Conservation (phyloP, 2,888 invertebrate genomes). For the Mimachlamys varia region DNA sequence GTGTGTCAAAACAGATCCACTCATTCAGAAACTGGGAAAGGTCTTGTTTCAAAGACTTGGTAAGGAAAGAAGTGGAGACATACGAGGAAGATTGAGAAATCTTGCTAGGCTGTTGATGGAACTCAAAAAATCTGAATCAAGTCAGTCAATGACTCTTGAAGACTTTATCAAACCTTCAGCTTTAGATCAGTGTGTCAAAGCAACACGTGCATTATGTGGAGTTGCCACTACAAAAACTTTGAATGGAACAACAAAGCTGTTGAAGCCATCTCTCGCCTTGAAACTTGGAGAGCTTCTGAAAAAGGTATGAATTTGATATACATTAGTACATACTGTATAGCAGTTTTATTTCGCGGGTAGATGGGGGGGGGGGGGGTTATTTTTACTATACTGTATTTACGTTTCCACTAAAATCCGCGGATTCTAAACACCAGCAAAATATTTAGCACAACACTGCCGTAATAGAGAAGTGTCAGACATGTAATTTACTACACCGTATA, state of each 20-base stretch:
- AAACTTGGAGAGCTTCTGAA: constrained; percentile 14
- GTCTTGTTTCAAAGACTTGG: constrained; percentile 25
- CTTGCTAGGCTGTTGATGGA: constrained; percentile 1
- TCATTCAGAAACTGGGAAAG: constrained; percentile 1
- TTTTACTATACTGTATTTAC: too few relatives aligned
- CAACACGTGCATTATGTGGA: constrained; percentile 10
- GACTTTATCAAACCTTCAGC: not conserved
- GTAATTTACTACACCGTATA: too few relatives aligned
- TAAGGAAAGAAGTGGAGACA: constrained; percentile 12
- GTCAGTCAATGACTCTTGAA: not conserved
- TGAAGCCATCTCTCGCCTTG: not conserved
- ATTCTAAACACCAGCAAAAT: too few relatives aligned
- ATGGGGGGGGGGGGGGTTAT: too few relatives aligned
- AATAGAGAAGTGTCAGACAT: too few relatives aligned
- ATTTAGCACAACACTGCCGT: too few relatives aligned
- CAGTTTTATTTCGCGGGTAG: too few relatives aligned
- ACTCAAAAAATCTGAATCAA: not conserved
- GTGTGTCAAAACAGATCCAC: constrained; percentile 18
- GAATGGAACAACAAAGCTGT: not conserved
- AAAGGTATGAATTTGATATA: constrained; percentile 23
- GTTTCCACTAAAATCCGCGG: too few relatives aligned
- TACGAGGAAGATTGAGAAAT: constrained; percentile 36
- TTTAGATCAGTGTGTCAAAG: constrained; percentile 12
- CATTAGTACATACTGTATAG: too few relatives aligned
- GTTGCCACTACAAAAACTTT: not conserved